A percentile compares a stretch with the other conserved stretches of the same genome.
Conservation (phyloP, 2,888 invertebrate species). For the Lepas anatifera region DNA sequence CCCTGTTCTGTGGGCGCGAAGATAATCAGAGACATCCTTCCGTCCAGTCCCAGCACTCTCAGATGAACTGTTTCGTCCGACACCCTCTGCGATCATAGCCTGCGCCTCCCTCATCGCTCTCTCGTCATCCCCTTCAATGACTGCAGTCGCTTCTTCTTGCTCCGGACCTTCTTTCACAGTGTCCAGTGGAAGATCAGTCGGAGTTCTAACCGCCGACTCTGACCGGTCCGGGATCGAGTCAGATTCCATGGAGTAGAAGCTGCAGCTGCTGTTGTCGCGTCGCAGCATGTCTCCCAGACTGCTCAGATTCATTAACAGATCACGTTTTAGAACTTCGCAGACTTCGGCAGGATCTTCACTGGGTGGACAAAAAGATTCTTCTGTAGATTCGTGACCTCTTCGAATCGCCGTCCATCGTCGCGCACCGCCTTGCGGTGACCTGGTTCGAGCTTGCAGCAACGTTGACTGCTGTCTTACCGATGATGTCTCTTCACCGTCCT, state of each 20-base stretch:
- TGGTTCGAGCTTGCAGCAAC: no score
- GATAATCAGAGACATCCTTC: no score
- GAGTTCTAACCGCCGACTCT: no score
- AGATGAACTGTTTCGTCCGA: not conserved
- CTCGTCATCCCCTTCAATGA: not conserved
- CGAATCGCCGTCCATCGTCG: not conserved
- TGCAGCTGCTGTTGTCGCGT: slow-evolving; percentile 7
- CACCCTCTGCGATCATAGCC: not conserved
- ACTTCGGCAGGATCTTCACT: not conserved
- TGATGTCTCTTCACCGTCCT: no score
- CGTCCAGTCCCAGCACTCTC: no score
- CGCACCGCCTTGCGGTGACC: not conserved
- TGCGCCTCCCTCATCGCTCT: not conserved
- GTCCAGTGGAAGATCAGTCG: no score
- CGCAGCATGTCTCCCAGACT: not conserved
- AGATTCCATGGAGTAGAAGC: not conserved
- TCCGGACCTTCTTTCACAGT: no score
- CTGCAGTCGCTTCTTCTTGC: no score
- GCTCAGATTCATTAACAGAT: not conserved
- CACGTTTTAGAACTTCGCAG: not conserved
- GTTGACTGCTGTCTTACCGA: no score
- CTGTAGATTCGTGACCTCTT: no score
- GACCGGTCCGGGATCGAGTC: not conserved
- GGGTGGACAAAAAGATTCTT: no score
- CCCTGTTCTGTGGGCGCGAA: no score